Evolutionary conservation across 2,888 invertebrate species (phyloP).

Genomic region (Dasysyrphus tricinctus): DNA sequence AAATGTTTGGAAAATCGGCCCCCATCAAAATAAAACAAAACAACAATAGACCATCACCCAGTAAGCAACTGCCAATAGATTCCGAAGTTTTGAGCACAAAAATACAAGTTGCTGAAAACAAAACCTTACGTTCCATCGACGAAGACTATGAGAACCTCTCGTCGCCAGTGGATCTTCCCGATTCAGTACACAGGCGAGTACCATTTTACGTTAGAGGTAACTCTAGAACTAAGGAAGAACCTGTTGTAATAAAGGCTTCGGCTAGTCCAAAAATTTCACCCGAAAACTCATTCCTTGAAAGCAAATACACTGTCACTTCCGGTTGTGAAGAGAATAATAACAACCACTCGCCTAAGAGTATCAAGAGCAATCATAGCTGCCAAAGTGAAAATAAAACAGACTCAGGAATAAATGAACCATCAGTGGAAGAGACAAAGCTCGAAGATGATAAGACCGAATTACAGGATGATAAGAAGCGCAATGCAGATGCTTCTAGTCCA

Average conservation of each 20-base stretch:
- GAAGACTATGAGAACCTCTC: slow-evolving; percentile 82
- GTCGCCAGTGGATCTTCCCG: slow-evolving; percentile 82
- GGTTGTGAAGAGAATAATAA: slow-evolving; percentile 76
- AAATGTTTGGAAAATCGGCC: slow-evolving; percentile 85
- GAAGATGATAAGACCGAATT: slow-evolving; percentile 47
- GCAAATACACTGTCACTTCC: slow-evolving; percentile 81
- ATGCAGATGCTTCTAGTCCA: slow-evolving; percentile 85
- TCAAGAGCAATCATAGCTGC: slow-evolving; percentile 79
- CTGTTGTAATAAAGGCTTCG: slow-evolving; percentile 82
- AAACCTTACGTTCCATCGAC: slow-evolving; percentile 80
- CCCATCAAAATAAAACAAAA: slow-evolving; percentile 88
- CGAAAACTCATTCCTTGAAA: slow-evolving; percentile 82
- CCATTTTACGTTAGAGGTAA: slow-evolving; percentile 79
- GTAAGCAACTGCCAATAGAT: slow-evolving; percentile 88
- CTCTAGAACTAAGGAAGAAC: slow-evolving; percentile 79
- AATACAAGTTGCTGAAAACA: slow-evolving; percentile 81
- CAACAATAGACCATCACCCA: slow-evolving; percentile 84
- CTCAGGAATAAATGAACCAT: slow-evolving; percentile 17
- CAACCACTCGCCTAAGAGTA: slow-evolving; percentile 59
- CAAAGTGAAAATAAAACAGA: slow-evolving; percentile 63
- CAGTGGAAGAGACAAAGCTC: slow-evolving; percentile 18
- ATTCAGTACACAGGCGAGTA: slow-evolving; percentile 80
- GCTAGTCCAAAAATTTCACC: slow-evolving; percentile 82
- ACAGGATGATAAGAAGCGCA: slow-evolving; percentile 77
- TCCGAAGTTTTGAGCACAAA: slow-evolving; percentile 85